These are phyloP conservation scores for Potorous gilbertii DNA, from an alignment of 2,797 vertebrate genomes.

Conservation along the genomic window DNA sequence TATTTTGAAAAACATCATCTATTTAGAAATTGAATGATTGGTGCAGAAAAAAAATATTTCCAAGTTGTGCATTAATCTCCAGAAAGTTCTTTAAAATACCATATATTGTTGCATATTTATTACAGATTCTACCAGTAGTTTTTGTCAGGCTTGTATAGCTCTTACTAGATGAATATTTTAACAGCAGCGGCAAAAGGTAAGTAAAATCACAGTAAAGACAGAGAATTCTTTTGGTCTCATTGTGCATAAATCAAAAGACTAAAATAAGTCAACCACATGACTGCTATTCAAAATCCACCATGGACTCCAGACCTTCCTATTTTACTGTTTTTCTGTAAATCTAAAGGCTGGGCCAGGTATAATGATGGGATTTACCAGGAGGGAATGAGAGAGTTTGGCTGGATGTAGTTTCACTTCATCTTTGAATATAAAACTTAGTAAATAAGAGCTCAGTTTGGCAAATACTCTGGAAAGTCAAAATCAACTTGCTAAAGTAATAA, in stretches of 20 bases:
- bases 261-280: constrained; percentile 63
- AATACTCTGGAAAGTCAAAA: constrained; percentile 78
- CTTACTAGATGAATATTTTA: background rate
- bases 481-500: constrained; percentile 77
- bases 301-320: constrained; percentile 66
- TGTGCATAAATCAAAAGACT: constrained; percentile 70
- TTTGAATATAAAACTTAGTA: constrained; percentile 74
- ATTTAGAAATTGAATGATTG: constrained; percentile 16
- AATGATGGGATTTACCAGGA: constrained; percentile 72
- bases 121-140: background rate
- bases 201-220: constrained; percentile 60
- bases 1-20: constrained; percentile 20
- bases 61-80: background rate
- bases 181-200: constrained; percentile 56
- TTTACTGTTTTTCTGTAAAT: constrained; percentile 71
- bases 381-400: constrained; percentile 77
- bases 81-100: background rate
- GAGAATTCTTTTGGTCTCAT: constrained; percentile 55
- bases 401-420: constrained; percentile 78
- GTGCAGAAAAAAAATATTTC: constrained; percentile 12
- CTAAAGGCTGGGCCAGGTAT: constrained; percentile 73
- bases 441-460: constrained; percentile 80
- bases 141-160: background rate
- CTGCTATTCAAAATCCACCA: constrained; percentile 70
- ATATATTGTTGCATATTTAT: background rate